Base-by-base conservation (phyloP, 2,113 vertebrate species). In the Turnix velox region DNA sequence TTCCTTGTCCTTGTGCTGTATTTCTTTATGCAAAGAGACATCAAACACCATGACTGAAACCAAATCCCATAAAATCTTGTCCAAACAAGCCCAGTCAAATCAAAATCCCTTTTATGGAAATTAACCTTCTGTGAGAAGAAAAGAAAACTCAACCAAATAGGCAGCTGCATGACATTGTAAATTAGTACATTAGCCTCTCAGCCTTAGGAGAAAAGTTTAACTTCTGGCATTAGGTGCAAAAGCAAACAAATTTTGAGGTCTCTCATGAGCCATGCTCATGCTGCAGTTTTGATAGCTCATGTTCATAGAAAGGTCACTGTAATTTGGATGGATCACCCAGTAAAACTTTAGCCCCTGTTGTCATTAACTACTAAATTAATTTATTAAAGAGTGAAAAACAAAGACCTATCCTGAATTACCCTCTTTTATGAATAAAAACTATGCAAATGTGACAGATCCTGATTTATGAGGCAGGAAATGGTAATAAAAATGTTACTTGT, bases 91-190 rank as follows among this genome's bases (percentile, higher is more conserved):
- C 23, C 73, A 91, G 62, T 75, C 80, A 93, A 95, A 94, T 93
- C 57, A 68, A 96, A 95, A 92, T 92, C 94, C 45, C 6, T 92
- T 90, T 93, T 84, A 96, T 89, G 94, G 80, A 96, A 96, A 96
- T 96, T 61, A 94, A 81, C 74, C 49, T 95, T 90, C 75, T 94
- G 79, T 67, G 75, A 94, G 75, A 88, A 81, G 28, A 90, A 87
- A 49, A 90, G 58, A 94, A 91, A 95, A 77, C 54, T 84, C 77
- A 91, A 88, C 33, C 52, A 94, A 93, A 94, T 76, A 88, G 61
- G 45, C 95, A 95, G 84, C 91, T 94, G 91, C 69, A 49, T 5
- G 7, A 79, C 45, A 65, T 10, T 82, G 39, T 86, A 72, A 88
- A 90, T 84, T 65, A 87, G 48, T 67, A 71, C 33, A 68, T 91